These are phyloP conservation scores for Muntiacus reevesi DNA, from an alignment of 2,113 vertebrate genomes.

Conservation along the genomic window DNA sequence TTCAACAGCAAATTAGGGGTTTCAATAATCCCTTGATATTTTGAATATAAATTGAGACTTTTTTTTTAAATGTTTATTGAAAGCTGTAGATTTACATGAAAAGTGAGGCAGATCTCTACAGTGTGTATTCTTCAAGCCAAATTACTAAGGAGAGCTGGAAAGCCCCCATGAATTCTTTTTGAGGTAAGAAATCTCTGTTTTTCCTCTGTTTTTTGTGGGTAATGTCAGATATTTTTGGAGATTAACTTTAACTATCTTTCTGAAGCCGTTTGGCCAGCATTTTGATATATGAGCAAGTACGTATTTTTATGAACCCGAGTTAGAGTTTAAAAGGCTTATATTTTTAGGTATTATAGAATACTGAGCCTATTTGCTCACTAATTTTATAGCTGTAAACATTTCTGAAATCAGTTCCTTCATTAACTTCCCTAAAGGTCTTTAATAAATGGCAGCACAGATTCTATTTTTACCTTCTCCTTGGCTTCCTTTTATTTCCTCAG, in stretches of 20 bases:
- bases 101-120: constrained; percentile 29
- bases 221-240: constrained; percentile 41
- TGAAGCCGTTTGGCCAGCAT: constrained; percentile 1
- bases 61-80: constrained; percentile 58
- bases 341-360: neutral
- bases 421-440: neutral
- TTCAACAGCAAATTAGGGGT: constrained; percentile 76
- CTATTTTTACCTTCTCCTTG: no score
- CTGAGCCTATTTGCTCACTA: neutral
- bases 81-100: constrained; percentile 63
- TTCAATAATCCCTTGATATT: constrained; percentile 70
- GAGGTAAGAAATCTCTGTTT: constrained; percentile 47
- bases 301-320: constrained; percentile 22
- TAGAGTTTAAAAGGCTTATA: neutral
- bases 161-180: constrained; percentile 29
- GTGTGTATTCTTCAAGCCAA: constrained; percentile 23
- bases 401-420: neutral
- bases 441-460: neutral
- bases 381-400: neutral
- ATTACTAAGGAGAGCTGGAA: constrained; percentile 53
- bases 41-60: constrained; percentile 65
- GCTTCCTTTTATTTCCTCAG: neutral
- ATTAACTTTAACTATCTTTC: constrained; percentile 11
- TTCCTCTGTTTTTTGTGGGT: constrained; percentile 43
- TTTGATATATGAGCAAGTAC: neutral